These are phyloP conservation scores for Bombus cullumanus DNA, from an alignment of 1,140 invertebrate species.

Conservation along the genomic window DNA sequence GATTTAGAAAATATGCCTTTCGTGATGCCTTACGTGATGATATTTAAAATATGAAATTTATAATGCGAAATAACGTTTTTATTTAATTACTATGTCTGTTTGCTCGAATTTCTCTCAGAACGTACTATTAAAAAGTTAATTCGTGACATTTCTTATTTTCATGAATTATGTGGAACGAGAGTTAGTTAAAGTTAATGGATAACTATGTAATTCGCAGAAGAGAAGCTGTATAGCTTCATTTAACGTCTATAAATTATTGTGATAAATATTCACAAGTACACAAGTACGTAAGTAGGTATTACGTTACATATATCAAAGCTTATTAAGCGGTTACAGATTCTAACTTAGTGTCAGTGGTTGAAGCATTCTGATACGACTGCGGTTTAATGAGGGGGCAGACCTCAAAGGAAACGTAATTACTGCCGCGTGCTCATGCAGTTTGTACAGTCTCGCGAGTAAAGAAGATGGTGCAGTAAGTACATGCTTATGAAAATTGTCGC, in stretches of 20 bases:
- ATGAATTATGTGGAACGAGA: not conserved
- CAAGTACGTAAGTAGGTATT: not conserved
- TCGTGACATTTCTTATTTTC: not conserved
- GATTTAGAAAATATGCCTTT: too few relatives aligned
- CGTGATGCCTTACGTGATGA: too few relatives aligned
- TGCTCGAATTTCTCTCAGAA: not conserved
- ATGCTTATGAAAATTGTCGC: not conserved
- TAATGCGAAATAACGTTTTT: not conserved
- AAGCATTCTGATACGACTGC: not conserved
- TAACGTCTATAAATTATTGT: not conserved
- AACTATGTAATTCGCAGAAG: not conserved
- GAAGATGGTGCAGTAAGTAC: not conserved
- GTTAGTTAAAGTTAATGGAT: not conserved
- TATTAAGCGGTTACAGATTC: not conserved
- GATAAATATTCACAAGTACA: not conserved
- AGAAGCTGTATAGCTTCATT: not conserved
- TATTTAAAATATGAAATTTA: too few relatives aligned
- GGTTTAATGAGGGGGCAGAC: not conserved
- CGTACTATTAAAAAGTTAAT: not conserved
- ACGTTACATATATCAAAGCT: not conserved
- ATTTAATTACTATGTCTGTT: not conserved
- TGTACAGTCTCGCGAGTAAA: not conserved
- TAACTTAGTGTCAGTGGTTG: not conserved
- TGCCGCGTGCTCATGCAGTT: not conserved
- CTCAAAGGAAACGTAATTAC: slow-evolving; percentile 2